Evolutionary conservation across 1,140 invertebrate genomes (phyloP).

Genomic region (Drosophila lini): DNA sequence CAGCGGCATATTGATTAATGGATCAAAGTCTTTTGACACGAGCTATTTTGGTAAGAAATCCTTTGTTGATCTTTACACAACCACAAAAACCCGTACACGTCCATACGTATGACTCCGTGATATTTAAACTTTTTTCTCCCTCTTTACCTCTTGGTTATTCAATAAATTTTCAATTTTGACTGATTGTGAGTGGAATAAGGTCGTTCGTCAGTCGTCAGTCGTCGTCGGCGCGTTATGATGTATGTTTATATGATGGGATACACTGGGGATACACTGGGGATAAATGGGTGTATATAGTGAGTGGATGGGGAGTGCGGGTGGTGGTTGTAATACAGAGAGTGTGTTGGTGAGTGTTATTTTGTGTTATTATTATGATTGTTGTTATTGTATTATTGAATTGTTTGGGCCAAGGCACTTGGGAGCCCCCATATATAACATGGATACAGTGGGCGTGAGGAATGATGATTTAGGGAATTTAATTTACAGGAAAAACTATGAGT

Average conservation of each 20-base stretch:
- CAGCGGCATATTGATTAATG: conserved; percentile 84
- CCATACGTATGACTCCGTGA: conserved; percentile 27
- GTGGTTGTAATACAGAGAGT: conserved; percentile 57
- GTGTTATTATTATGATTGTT: conserved; percentile 83
- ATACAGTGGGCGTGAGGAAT: conserved; percentile 39
- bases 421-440: conserved; percentile 10
- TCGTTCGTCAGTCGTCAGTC: conserved; percentile 75
- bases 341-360: conserved; percentile 64
- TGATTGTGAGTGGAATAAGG: conserved; percentile 84
- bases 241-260: conserved; percentile 61
- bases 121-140: conserved; percentile 44
- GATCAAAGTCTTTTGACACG: conserved; percentile 84
- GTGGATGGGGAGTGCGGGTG: conserved; percentile 32
- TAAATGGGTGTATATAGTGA: not conserved
- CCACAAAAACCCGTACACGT: conserved; percentile 46
- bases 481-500: not conserved
- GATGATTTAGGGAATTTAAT: not conserved
- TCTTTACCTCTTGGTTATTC: conserved; percentile 61
- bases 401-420: conserved; percentile 81
- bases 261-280: conserved; percentile 9
- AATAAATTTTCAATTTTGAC: conserved; percentile 85
- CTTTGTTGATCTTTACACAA: conserved; percentile 83
- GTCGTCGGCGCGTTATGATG: conserved; percentile 76
- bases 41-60: conserved; percentile 84
- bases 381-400: conserved; percentile 83